phyloP scores from a whole-genome alignment of 2,888 invertebrate genomes.

The Tuta absoluta region DNA sequence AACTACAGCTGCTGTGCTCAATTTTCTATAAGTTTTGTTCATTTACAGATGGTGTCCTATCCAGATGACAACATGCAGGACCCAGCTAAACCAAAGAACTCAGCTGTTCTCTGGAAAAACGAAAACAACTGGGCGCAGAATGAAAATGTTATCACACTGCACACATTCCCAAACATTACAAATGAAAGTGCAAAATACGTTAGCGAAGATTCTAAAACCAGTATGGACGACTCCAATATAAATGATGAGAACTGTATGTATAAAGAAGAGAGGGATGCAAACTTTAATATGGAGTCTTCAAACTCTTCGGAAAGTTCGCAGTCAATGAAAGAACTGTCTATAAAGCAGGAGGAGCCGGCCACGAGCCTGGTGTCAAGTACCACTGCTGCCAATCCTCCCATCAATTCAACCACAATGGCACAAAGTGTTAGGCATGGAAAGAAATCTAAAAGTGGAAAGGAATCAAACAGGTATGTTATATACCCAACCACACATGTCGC shows the following conservation, averaged over 20 bases:
- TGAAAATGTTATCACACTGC: conserved; percentile 67
- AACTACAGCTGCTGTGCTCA: not conserved
- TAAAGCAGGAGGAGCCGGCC: conserved; percentile 65
- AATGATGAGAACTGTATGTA: conserved; percentile 76
- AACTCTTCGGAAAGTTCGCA: conserved; percentile 77
- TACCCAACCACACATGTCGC: too few species aligned
- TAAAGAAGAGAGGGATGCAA: conserved; percentile 74
- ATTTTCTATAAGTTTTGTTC: conserved; percentile 7
- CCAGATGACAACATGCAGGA: conserved; percentile 74
- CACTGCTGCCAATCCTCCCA: conserved; percentile 51
- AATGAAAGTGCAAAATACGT: conserved; percentile 68
- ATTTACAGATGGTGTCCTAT: conserved; percentile 67
- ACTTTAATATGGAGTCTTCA: conserved; percentile 76
- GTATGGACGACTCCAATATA: conserved; percentile 72
- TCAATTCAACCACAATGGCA: conserved; percentile 59
- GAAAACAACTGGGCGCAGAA: conserved; percentile 67
- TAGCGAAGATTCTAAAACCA: conserved; percentile 74
- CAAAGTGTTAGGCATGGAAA: conserved; percentile 62
- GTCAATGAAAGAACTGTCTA: conserved; percentile 66
- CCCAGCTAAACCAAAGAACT: conserved; percentile 73
- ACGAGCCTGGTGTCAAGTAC: conserved; percentile 61
- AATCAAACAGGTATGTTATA: conserved; percentile 62
- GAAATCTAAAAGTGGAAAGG: conserved; percentile 69
- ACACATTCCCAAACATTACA: conserved; percentile 63
- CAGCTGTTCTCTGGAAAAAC: conserved; percentile 71